Conservation (phyloP, 2,888 invertebrate species). For the Cosmia trapezina region DNA sequence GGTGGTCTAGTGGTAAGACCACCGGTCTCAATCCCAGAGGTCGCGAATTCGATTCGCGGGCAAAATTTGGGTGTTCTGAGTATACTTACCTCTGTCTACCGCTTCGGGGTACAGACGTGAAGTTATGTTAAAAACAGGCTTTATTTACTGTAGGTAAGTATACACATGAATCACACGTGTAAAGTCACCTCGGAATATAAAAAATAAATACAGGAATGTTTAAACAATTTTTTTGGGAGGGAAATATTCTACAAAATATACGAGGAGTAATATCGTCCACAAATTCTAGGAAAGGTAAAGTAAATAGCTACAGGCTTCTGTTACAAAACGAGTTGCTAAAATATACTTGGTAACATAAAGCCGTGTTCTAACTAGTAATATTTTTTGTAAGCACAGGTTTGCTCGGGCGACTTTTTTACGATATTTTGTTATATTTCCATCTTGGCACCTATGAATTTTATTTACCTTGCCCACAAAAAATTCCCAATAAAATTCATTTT, state of each 20-base stretch:
- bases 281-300: conserved; percentile 6
- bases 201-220: neutral
- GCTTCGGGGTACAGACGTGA: neutral
- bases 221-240: neutral
- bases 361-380: neutral
- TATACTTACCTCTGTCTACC: neutral
- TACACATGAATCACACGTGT: neutral
- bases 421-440: no score
- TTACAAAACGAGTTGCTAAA: neutral
- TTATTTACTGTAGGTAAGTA: neutral
- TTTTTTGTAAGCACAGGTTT: neutral
- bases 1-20: no score
- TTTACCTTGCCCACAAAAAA: no score
- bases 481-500: no score
- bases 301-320: conserved; percentile 2
- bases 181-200: neutral
- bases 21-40: no score
- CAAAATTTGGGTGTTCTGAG: neutral
- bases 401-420: no score
- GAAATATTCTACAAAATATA: conserved; percentile 4
- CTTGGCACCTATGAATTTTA: no score
- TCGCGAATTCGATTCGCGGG: no score
- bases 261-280: neutral
- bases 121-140: no score
- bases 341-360: neutral